These are phyloP conservation scores for Epizoanthus ramosus DNA, from an alignment of 92 coral and sea anemone genomes.

Conservation along the genomic window DNA sequence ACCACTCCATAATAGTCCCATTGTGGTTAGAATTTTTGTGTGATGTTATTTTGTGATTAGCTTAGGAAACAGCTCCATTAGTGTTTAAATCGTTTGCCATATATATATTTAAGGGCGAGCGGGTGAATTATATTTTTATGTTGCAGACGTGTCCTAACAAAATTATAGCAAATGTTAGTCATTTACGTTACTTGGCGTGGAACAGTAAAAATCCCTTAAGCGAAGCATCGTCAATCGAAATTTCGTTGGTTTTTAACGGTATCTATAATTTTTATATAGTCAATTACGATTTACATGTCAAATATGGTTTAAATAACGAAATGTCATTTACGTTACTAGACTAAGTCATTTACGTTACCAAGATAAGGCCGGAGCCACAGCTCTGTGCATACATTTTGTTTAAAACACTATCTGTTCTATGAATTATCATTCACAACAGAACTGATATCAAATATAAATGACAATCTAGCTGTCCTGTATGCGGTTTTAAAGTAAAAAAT, in stretches of 20 bases:
- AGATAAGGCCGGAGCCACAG: conserved; percentile 21
- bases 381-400: conserved; percentile 15
- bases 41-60: conserved; percentile 7
- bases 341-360: conserved; percentile 37
- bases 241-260: conserved; percentile 13
- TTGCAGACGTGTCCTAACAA: conserved; percentile 11
- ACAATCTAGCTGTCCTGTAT: conserved; percentile 22
- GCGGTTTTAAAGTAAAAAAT: conserved; percentile 12
- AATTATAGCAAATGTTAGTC: conserved; percentile 31
- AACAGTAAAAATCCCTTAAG: conserved; percentile 7
- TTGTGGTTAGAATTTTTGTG: background rate
- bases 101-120: conserved; percentile 17
- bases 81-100: background rate
- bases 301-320: conserved; percentile 20
- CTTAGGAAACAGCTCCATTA: background rate
- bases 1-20: conserved; percentile 9
- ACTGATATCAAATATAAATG: conserved; percentile 14
- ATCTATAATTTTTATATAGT: conserved; percentile 18
- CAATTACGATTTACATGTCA: conserved; percentile 26
- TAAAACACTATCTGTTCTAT: conserved; percentile 9
- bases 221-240: conserved; percentile 15
- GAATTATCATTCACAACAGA: conserved; percentile 14
- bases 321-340: conserved; percentile 34
- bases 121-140: conserved; percentile 18
- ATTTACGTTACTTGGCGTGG: conserved; percentile 24